phyloP scores from a whole-genome alignment of 1,140 invertebrate genomes.

The Aradophagus sp. region DNA sequence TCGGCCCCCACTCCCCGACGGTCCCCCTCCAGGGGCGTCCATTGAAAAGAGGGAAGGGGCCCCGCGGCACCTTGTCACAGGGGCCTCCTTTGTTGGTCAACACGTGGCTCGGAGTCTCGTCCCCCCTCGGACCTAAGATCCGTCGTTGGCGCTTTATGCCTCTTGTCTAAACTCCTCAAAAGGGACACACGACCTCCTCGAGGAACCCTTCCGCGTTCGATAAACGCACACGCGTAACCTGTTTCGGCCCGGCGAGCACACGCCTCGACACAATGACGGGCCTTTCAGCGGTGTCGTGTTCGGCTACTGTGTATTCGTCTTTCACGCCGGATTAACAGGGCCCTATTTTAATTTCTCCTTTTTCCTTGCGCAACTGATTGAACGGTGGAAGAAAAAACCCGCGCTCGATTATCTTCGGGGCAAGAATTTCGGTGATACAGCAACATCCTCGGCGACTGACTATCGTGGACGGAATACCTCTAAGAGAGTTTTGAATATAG shows the following conservation, averaged over 20 bases:
- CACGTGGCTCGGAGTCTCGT: conserved; percentile 67
- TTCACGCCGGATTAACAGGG: conserved; percentile 23
- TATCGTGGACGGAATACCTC: too few species aligned
- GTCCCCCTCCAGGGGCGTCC: conserved; percentile 37
- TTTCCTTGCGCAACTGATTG: too few species aligned
- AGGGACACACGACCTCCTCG: conserved; percentile 64
- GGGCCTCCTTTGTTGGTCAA: conserved; percentile 67
- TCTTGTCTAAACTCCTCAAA: conserved; percentile 52
- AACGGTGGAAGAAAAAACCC: too few species aligned
- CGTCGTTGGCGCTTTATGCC: conserved; percentile 50
- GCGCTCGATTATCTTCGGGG: too few species aligned
- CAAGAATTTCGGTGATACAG: too few species aligned
- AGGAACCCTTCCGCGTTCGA: conserved; percentile 51
- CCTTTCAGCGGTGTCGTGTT: conserved; percentile 32
- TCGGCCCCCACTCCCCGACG: not conserved
- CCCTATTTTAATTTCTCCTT: too few species aligned
- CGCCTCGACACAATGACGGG: conserved; percentile 51
- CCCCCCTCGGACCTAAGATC: conserved; percentile 27
- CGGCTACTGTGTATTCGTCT: conserved; percentile 39
- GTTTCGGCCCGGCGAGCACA: conserved; percentile 50
- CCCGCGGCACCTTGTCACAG: conserved; percentile 68
- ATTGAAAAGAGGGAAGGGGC: conserved; percentile 50
- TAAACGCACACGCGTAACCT: conserved; percentile 56
- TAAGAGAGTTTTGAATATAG: too few species aligned
- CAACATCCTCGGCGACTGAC: too few species aligned